phyloP scores from a whole-genome alignment of 2,888 invertebrate species.

The Xanthia togata region DNA sequence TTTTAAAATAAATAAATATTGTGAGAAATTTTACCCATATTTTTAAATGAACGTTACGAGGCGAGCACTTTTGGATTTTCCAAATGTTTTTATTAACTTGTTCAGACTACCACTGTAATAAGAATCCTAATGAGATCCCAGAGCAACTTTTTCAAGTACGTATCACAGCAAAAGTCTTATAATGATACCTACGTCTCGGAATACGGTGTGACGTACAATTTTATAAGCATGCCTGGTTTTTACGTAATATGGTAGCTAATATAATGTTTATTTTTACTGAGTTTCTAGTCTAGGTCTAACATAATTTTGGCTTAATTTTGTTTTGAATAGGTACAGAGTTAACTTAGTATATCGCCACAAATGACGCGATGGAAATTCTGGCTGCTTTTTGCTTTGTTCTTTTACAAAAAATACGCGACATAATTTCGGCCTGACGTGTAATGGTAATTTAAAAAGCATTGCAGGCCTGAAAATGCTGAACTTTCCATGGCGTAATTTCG shows the following conservation, averaged over 20 bases:
- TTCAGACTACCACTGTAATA: not conserved
- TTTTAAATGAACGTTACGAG: no score
- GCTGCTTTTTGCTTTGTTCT: not conserved
- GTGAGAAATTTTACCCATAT: no score
- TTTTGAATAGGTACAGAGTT: not conserved
- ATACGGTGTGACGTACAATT: conserved; percentile 11
- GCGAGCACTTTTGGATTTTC: no score
- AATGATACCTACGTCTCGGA: conserved; percentile 23
- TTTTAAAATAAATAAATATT: no score
- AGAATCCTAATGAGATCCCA: conserved; percentile 2
- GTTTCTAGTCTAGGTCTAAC: not conserved
- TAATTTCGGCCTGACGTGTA: no score
- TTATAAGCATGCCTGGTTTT: conserved; percentile 9
- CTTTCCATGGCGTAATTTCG: not conserved
- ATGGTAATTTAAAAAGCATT: not conserved
- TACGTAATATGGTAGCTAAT: conserved; percentile 5
- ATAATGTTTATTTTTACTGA: not conserved
- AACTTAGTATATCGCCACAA: not conserved
- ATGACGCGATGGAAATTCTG: no score
- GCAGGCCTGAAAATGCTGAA: not conserved
- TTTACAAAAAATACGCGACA: not conserved
- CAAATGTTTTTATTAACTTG: not conserved
- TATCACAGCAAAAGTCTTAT: not conserved
- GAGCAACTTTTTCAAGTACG: not conserved
- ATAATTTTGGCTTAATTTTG: not conserved